Conservation (phyloP, 2,113 vertebrate species). For the Apteryx mantelli region DNA sequence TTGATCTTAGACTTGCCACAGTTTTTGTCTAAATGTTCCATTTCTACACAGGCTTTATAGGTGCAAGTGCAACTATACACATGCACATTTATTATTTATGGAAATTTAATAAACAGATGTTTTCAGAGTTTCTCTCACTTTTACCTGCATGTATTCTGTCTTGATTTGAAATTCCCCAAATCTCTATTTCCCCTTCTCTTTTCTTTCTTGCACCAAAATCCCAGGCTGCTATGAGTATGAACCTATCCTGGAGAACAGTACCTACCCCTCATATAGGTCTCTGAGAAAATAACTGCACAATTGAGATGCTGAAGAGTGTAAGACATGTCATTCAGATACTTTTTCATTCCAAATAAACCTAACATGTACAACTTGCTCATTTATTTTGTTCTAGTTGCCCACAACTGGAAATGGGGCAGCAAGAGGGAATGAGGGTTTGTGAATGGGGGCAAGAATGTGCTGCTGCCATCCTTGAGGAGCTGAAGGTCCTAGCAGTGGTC, state of each 20-base stretch:
- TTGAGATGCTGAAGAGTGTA: not conserved
- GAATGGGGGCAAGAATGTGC: not conserved
- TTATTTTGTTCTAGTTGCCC: not conserved
- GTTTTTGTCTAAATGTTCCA: not conserved
- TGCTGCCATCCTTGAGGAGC: not conserved
- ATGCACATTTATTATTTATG: not conserved
- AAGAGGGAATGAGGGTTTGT: not conserved
- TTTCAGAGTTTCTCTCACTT: not conserved
- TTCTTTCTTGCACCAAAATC: not conserved
- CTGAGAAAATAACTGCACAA: not conserved
- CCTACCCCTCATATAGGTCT: not conserved
- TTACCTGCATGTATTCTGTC: not conserved
- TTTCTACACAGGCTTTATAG: not conserved
- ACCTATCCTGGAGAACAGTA: not conserved
- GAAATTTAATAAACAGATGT: not conserved
- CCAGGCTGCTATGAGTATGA: not conserved
- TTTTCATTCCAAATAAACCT: not conserved
- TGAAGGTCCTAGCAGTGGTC: too few species aligned
- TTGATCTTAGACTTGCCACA: not conserved
- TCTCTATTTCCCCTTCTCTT: not conserved
- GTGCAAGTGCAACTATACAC: not conserved
- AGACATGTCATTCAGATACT: not conserved
- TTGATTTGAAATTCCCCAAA: not conserved
- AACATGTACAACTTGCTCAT: not conserved
- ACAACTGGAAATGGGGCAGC: not conserved